Evolutionary conservation across 2,797 vertebrate species (phyloP).

Genomic region (Botia kubotai): DNA sequence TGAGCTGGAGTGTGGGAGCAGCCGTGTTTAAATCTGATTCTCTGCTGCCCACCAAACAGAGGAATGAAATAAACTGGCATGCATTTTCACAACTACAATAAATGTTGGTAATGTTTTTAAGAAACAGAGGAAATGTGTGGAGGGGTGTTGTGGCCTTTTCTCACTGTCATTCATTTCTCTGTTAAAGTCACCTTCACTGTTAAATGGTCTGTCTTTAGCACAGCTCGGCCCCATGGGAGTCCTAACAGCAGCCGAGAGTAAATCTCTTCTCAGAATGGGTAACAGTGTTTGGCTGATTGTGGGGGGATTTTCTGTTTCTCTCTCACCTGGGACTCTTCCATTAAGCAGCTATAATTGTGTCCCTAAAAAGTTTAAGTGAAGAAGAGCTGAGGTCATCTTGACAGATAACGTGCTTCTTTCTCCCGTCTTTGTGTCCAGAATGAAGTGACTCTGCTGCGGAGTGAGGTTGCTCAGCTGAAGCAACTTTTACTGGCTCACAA

Average conservation of each 20-base stretch:
- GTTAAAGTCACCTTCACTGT: conserved; percentile 86
- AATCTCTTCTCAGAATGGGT: conserved; percentile 77
- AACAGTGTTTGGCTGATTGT: conserved; percentile 74
- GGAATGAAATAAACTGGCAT: too few species aligned
- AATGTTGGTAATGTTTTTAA: conserved; percentile 73
- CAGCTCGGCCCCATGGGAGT: conserved; percentile 72
- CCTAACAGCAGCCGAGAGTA: conserved; percentile 73
- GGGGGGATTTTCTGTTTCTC: conserved; percentile 64
- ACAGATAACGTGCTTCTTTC: conserved; percentile 67
- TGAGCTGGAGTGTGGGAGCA: conserved; percentile 67
- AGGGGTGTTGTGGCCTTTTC: conserved; percentile 58
- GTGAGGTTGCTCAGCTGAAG: conserved; percentile 99
- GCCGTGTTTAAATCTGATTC: conserved; percentile 81
- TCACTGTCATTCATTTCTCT: conserved; percentile 55
- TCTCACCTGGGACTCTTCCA: conserved; percentile 42
- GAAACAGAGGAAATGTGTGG: conserved; percentile 77
- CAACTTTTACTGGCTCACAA: conserved; percentile 99
- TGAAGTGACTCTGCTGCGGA: conserved; percentile 99
- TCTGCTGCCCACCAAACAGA: conserved; percentile 66
- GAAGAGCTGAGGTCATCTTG: conserved; percentile 33
- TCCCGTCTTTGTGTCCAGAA: conserved; percentile 82
- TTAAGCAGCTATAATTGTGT: conserved; percentile 49
- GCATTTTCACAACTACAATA: conserved; percentile 82
- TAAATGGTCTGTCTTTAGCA: conserved; percentile 79
- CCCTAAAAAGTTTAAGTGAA: conserved; percentile 19